Evolutionary conservation across 30 jellyfish, hydroid and myxozoan species (phyloP), one percentile per base, ranked within the genome.

Genomic region (Chrysaora quinquecirrha): DNA sequence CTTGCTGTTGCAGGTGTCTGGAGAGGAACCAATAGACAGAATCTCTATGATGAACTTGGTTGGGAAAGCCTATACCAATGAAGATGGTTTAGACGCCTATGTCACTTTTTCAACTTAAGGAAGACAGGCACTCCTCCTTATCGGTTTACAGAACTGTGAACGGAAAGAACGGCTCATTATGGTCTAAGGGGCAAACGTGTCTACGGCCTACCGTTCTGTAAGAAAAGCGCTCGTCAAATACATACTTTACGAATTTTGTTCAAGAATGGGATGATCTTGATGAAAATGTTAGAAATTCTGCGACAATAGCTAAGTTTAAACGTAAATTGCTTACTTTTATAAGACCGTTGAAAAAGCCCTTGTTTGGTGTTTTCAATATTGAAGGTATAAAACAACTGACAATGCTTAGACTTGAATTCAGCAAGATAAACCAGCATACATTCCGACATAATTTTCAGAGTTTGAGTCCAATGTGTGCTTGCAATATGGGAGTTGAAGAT

Each of bases 1-100:
- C 75, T 74, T 30, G 86, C 86, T 58, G 86, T 74, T 74, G 33
- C 86, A 21, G 74, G 86, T 19, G 86, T 56, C 27, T 74, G 75
- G 86, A 74, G 86, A 30, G 86, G 86, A 48, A 62, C 88, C 21
- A 77, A 43, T 30, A 56, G 87, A 48, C 46, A 56, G 31, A 29
- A 56, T 19, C 87, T 54, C 65, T 75, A 48, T 34, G 31, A 54
- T 58, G 88, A 77, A 77, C 64, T 77, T 3, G 88, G 69, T 18
- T 62, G 81, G 88, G 80, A 77, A 64, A 56, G 71, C 46, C 63
- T 75, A 58, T 52, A 75, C 64, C 28, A 75, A 3, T 30, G 61
- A 75, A 75, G 78, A 49, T 75, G 78, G 87, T 75, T 2, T 75
- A 19, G 78, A 32, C 61, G 63, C 47, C 24, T 75, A 18, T 43